These are phyloP conservation scores for Numida meleagris DNA, from an alignment of 2,113 vertebrate genomes.

Conservation along the genomic window DNA sequence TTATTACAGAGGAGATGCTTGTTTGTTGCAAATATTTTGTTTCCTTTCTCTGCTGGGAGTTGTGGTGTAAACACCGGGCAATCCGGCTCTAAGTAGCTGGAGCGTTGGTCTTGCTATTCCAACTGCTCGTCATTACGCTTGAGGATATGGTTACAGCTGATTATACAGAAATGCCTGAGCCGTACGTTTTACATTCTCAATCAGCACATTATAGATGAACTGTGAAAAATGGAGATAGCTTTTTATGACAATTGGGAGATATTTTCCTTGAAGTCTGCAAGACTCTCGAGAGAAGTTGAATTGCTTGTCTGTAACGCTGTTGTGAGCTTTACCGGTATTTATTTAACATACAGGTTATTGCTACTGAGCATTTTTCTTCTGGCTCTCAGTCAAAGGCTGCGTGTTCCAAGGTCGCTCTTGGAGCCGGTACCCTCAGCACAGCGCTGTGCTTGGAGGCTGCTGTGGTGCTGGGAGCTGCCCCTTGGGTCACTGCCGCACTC, in stretches of 20 bases:
- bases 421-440: conserved; percentile 6
- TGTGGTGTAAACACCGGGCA: conserved; percentile 71
- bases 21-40: conserved; percentile 76
- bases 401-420: neutral
- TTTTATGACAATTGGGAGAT: conserved; percentile 81
- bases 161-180: conserved; percentile 73
- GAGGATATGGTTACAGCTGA: conserved; percentile 72
- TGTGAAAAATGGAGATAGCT: conserved; percentile 76
- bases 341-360: conserved; percentile 73
- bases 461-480: neutral
- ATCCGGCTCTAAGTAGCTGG: conserved; percentile 76
- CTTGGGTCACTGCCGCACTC: neutral
- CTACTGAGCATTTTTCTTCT: conserved; percentile 56
- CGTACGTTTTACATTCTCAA: conserved; percentile 74
- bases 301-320: conserved; percentile 78
- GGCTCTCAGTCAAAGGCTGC: conserved; percentile 16
- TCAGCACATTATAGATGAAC: conserved; percentile 76
- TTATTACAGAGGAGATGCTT: conserved; percentile 64
- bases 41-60: conserved; percentile 57
- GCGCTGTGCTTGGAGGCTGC: neutral
- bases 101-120: conserved; percentile 66
- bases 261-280: conserved; percentile 76
- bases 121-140: conserved; percentile 70
- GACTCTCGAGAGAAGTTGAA: conserved; percentile 71
- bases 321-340: conserved; percentile 76